Percentiles rank a stretch among this genome's conserved stretches.
These are phyloP conservation scores for Teinopalpus imperialis DNA, from an alignment of 2,888 invertebrate species.

Conservation along the genomic window DNA sequence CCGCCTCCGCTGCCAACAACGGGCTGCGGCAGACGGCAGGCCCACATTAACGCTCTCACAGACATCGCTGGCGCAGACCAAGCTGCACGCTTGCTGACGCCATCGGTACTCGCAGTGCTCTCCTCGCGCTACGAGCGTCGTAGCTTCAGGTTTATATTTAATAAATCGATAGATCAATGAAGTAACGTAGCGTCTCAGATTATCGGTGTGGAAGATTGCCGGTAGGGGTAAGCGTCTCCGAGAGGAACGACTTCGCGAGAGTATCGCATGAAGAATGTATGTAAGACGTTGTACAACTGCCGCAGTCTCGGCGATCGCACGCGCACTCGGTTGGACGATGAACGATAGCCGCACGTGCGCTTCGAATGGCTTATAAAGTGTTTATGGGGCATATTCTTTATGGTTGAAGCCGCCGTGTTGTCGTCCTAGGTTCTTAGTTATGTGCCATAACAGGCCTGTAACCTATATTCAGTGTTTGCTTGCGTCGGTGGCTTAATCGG, in stretches of 20 bases:
- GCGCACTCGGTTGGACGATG: constrained; percentile 29
- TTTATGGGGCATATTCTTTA: constrained; percentile 53
- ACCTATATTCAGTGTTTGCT: constrained; percentile 31
- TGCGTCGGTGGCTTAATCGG: no score
- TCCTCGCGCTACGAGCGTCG: no score
- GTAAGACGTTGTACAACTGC: constrained; percentile 26
- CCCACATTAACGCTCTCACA: no score
- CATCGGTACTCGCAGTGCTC: no score
- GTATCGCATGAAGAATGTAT: constrained; percentile 6
- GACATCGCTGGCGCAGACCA: no score
- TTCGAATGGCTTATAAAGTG: constrained; percentile 55
- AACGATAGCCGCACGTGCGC: constrained; percentile 41
- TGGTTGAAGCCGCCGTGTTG: constrained; percentile 37
- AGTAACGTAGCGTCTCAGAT: neutral
- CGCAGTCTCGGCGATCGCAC: constrained; percentile 31
- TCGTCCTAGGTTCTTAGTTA: constrained; percentile 31
- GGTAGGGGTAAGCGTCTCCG: neutral
- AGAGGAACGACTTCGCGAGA: constrained; percentile 7
- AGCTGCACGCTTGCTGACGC: no score
- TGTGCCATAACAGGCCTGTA: constrained; percentile 29
- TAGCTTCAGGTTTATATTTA: no score
- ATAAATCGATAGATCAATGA: no score
- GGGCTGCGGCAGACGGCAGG: no score
- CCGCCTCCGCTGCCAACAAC: no score
- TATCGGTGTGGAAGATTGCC: constrained; percentile 1